Conservation (phyloP, 1,140 invertebrate genomes). For the Camponotus vicinus region DNA sequence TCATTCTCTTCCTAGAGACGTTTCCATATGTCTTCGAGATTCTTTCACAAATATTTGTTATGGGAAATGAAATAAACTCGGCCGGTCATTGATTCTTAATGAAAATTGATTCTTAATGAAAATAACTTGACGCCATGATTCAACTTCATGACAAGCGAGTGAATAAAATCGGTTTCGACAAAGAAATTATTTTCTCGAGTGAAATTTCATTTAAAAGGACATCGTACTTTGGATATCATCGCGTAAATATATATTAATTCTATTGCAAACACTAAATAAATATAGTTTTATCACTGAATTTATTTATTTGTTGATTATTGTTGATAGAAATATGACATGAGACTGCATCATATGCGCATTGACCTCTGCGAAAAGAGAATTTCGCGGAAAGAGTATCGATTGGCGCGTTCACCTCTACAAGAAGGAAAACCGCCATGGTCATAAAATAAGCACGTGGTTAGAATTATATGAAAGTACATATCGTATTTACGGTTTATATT, state of each 20-base stretch:
- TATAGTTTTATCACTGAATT: conserved; percentile 5
- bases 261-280: background rate
- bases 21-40: background rate
- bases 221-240: background rate
- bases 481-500: conserved; percentile 40
- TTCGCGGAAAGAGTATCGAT: conserved; percentile 23
- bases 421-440: conserved; percentile 2
- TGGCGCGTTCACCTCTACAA: background rate
- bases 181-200: background rate
- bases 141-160: conserved; percentile 2
- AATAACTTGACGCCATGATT: conserved; percentile 2
- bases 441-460: conserved; percentile 53
- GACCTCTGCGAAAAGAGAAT: conserved; percentile 24
- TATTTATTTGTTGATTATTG: conserved; percentile 12
- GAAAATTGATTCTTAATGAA: conserved; percentile 5
- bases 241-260: conserved; percentile 12
- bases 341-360: background rate
- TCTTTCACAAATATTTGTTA: conserved; percentile 6
- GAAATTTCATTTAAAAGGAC: background rate
- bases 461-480: conserved; percentile 47
- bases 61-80: background rate
- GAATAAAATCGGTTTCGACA: background rate
- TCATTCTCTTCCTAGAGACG: background rate
- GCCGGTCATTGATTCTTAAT: background rate
- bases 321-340: conserved; percentile 42